Evolutionary conservation across 2,888 invertebrate species (phyloP), one percentile per base, ranked within the genome.

Genomic region (Drosophila buzzatii): DNA sequence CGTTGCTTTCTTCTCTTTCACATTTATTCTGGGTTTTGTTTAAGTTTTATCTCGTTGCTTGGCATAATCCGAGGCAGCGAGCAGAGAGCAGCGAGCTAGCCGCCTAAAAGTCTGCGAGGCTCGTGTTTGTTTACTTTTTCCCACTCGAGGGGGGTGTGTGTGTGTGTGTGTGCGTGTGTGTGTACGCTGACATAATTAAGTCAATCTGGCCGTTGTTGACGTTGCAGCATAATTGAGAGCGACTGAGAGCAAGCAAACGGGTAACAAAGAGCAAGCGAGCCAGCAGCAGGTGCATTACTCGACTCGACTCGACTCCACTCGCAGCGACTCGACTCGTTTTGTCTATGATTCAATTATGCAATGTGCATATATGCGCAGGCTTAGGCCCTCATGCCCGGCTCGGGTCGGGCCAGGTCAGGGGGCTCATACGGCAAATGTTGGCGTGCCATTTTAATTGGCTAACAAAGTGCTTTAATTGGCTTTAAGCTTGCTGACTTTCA

Each of bases 381-480:
- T 68, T 61, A 62, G 47, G 31, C 44, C 64, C 31, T 16, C 37
- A 39, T 39, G 37, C 37, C 37, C 6, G 20, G 20, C 33, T 27
- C 23, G 31, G 49, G 2, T 7, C 2, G 52, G 20, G 35, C 9
- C n/a, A 57, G 76, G 63, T 70, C 74, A 67, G 69, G 41, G 58
- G 44, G 18, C 52, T 55, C 41, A 51, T 18, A 6, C 31, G 23
- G 64, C 64, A 68, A 78, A 66, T 66, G 74, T 55, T 70, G 70
- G 60, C 51, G 35, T 74, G 49, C 67, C 76, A 68, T 79, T 83
- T 77, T 85, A 85, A 85, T 85, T 85, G 86, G 89, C 79, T 72
- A 77, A 88, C 86, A 85, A 81, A 83, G 74, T 73, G 79, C 73
- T 85, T 81, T 85, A 85, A 85, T 85, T 88, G 86, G 66, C 89